Evolutionary conservation across 2,888 invertebrate species (phyloP).

Genomic region (Piscicola geometra): DNA sequence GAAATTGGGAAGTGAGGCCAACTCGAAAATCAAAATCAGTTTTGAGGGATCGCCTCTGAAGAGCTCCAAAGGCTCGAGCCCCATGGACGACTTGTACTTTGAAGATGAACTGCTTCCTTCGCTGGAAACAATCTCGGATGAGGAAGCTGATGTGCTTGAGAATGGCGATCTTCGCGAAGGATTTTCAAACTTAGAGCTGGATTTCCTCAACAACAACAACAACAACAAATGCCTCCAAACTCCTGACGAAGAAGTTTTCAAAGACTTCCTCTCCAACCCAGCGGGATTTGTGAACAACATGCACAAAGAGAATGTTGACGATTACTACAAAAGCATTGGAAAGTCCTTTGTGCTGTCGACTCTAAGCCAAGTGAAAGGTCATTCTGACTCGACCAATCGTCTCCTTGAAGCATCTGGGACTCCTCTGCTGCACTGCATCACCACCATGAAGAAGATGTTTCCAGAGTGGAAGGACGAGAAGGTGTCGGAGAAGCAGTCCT

Average conservation of each 20-base stretch:
- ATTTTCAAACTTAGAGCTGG: background rate
- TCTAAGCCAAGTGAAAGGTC: background rate
- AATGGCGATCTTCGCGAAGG: background rate
- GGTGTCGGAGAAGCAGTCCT: background rate
- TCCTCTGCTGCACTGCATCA: no score
- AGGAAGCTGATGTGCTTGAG: background rate
- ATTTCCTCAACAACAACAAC: slow-evolving; percentile 8
- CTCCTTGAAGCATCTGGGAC: background rate
- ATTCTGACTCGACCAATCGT: background rate
- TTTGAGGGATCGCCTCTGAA: no score
- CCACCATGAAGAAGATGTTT: background rate
- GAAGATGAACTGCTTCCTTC: background rate
- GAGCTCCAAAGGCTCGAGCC: no score
- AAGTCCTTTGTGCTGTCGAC: background rate
- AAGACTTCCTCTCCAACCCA: background rate
- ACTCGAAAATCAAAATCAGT: background rate
- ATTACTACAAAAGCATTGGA: background rate
- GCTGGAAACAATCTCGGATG: background rate
- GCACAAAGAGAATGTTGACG: background rate
- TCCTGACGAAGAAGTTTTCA: background rate
- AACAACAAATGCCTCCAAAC: background rate
- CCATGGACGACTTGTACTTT: background rate
- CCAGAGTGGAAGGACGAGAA: background rate
- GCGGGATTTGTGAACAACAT: background rate
- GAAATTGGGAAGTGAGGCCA: background rate